Evolutionary conservation across 2,113 vertebrate species (phyloP).

Genomic region (Periophthalmus modestus): DNA sequence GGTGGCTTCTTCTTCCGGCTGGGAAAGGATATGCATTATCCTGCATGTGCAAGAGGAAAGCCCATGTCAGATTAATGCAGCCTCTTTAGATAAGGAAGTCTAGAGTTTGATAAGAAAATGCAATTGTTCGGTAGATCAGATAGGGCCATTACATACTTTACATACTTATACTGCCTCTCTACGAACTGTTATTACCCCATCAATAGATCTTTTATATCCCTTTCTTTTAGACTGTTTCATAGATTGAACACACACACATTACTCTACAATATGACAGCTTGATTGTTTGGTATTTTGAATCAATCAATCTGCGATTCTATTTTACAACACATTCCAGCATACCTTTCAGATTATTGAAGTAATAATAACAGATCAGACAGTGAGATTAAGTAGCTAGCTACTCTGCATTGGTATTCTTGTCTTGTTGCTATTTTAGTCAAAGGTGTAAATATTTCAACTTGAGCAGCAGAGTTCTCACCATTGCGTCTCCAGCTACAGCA

Average conservation of each 20-base stretch:
- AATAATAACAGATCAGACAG: slow-evolving; percentile 5
- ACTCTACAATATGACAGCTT: not conserved
- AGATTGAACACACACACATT: not conserved
- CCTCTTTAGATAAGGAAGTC: slow-evolving; percentile 18
- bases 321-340: not conserved
- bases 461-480: slow-evolving; percentile 16
- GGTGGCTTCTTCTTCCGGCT: slow-evolving; percentile 89
- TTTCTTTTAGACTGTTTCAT: slow-evolving; percentile 9
- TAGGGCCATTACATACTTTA: slow-evolving; percentile 8
- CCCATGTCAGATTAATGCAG: slow-evolving; percentile 17
- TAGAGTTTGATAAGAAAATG: slow-evolving; percentile 23
- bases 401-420: slow-evolving; percentile 10
- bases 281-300: not conserved
- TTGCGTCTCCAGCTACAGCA: not conserved
- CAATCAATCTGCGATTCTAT: not conserved
- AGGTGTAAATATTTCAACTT: slow-evolving; percentile 8
- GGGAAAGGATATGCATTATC: slow-evolving; percentile 93
- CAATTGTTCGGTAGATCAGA: slow-evolving; percentile 17
- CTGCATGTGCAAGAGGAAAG: slow-evolving; percentile 64
- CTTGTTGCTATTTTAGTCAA: slow-evolving; percentile 4
- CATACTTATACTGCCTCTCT: slow-evolving; percentile 15
- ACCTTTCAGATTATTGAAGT: slow-evolving; percentile 4
- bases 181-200: slow-evolving; percentile 26
- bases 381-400: slow-evolving; percentile 1
- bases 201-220: slow-evolving; percentile 11